Conservation (phyloP, 1,140 invertebrate species). For the Calephelis nemesis region DNA sequence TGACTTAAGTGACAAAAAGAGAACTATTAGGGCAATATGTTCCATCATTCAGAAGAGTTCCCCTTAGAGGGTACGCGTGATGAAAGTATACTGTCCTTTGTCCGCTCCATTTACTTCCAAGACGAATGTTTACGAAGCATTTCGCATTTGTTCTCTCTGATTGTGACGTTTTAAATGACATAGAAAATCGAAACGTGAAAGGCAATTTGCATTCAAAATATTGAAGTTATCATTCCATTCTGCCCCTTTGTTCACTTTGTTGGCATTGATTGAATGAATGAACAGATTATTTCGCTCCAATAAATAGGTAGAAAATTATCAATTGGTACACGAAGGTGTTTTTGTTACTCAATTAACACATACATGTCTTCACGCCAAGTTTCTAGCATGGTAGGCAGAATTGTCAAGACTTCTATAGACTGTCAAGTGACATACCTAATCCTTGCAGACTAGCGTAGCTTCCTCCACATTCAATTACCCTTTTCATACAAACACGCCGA, state of each 20-base stretch:
- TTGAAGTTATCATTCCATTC: background rate
- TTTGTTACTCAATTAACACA: too few species aligned
- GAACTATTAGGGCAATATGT: slow-evolving; percentile 4
- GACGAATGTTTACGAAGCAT: slow-evolving; percentile 15
- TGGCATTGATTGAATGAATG: background rate
- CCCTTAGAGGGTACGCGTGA: background rate
- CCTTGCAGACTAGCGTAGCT: too few species aligned
- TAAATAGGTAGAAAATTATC: too few species aligned
- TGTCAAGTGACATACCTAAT: too few species aligned
- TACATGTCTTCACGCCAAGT: too few species aligned
- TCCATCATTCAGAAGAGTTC: slow-evolving; percentile 5
- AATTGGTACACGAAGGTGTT: too few species aligned
- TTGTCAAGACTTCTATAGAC: too few species aligned
- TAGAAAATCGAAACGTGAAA: slow-evolving; percentile 8
- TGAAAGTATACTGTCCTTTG: slow-evolving; percentile 4
- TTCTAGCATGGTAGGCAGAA: too few species aligned
- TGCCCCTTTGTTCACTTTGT: background rate
- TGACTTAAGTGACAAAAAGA: background rate
- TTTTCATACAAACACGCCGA: too few species aligned
- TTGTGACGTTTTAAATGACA: slow-evolving; percentile 17
- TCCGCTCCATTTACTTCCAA: background rate
- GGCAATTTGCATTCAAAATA: slow-evolving; percentile 12
- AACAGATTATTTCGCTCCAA: too few species aligned
- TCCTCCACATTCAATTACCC: too few species aligned
- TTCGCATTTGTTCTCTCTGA: slow-evolving; percentile 11